Evolutionary conservation across 2,888 invertebrate species (phyloP), one percentile per base, ranked within the genome.

Genomic region (Tetranychus truncatus): DNA sequence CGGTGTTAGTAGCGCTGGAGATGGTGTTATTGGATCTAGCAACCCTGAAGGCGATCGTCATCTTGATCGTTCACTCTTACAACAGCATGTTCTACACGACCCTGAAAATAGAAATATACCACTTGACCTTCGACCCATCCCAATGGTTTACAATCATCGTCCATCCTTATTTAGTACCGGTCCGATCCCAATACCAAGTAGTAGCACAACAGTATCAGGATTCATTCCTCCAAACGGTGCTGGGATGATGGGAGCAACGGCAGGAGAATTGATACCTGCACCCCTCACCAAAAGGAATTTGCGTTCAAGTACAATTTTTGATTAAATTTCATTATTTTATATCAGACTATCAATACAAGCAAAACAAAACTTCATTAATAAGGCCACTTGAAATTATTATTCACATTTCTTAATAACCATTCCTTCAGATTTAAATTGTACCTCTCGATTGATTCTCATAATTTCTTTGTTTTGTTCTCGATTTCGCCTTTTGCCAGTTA

Each of bases 31-130:
- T 55, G 55, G 55, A 55, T 15, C 55, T 55, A 55, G 55, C 15
- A 55, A 55, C 15, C 55, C 55, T 55, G 55, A 55, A 55, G 15
- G 9, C 15, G 55, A 55, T 55, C 55, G 55, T 55, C 55, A 15
- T 6, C 55, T 55, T 34, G 34, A 34, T 34, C 34, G 34, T 15
- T 55, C 55, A 55, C 15, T 15, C 9, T 55, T 55, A 55, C 55
- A 55, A 55, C 55, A 55, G 15, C 55, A 9, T 55, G 15, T 55
- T 55, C 55, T 55, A 9, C 55, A 55, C 15, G 55, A 55, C 2
- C 55, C 55, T 55, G 55, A 55, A 55, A 55, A 55, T 55, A 55
- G 55, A 55, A 55, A 55, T 55, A 55, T 55, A 55, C 55, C 55
- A 55, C 55, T 55, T 55, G 55, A 55, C 55, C 55, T 55, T 55